phyloP scores from a whole-genome alignment of 92 coral and sea anemone genomes.

The Heliopora coerulea region DNA sequence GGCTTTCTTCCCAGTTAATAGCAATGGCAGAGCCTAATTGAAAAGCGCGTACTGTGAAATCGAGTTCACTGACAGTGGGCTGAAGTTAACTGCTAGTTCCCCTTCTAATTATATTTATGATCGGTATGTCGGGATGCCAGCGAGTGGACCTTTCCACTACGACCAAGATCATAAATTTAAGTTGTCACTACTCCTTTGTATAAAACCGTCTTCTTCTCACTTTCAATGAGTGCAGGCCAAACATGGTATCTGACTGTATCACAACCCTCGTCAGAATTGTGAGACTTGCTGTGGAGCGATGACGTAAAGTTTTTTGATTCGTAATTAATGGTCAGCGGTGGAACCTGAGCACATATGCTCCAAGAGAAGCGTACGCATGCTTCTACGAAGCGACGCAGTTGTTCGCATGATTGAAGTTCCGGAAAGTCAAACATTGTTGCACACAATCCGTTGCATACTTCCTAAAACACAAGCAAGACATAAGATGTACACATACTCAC shows the following conservation, averaged over 20 bases:
- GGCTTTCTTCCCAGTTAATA: too few species aligned
- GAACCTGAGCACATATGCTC: slow-evolving; percentile 76
- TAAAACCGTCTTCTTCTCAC: slow-evolving; percentile 61
- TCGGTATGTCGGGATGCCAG: too few species aligned
- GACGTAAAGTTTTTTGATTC: slow-evolving; percentile 62
- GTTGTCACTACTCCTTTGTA: slow-evolving; percentile 84
- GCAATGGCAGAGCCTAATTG: too few species aligned
- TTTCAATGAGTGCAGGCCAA: slow-evolving; percentile 93
- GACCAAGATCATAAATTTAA: slow-evolving; percentile 45
- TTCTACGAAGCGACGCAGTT: slow-evolving; percentile 70
- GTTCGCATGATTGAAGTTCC: slow-evolving; percentile 67
- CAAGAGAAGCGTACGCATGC: slow-evolving; percentile 90
- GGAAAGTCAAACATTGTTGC: slow-evolving; percentile 91
- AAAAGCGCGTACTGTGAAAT: too few species aligned
- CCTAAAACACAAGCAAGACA: too few species aligned
- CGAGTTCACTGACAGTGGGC: too few species aligned
- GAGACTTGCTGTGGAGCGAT: slow-evolving; percentile 63
- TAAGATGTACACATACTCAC: background rate
- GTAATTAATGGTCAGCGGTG: slow-evolving; percentile 80
- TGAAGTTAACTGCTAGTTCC: too few species aligned
- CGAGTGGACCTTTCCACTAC: background rate
- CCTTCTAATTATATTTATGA: too few species aligned
- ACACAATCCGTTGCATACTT: slow-evolving; percentile 74
- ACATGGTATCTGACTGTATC: slow-evolving; percentile 63
- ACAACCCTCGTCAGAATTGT: slow-evolving; percentile 63